Base-by-base conservation (phyloP, 2,113 vertebrate genomes). In the Poecilia latipinna region DNA sequence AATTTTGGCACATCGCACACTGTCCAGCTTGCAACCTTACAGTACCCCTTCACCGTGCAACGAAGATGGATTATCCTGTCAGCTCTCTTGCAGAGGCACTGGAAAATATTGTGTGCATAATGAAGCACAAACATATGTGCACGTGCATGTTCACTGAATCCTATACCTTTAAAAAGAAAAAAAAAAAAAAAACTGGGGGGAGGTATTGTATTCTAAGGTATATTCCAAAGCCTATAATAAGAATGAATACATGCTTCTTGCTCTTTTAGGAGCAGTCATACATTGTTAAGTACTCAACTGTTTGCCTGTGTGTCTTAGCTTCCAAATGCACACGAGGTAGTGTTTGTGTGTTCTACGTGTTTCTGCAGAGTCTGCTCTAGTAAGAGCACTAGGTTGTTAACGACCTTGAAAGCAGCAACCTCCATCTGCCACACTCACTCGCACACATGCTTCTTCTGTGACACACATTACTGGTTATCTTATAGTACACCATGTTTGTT, bases 51-150 rank as follows among this genome's bases (percentile, higher is more conserved):
- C 68, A 81, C 70, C 68, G 61, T 71, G 13, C 82, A 88, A 85
- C 86, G 77, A 77, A 90, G 85, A 90, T 84, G 74, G 82, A 92
- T 92, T 82, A 84, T 82, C 79, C 78, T 86, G 89, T 90, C 88
- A 85, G 79, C 61, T 39, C 57, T 67, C 42, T 71, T 42, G 63
- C 83, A 70, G 68, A 74, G 69, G 77, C 68, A 73, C 69, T 78
- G 70, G 74, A 72, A 65, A 76, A 35, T 60, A 77, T 72, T 68
- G 29, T 74, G 42, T 77, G 28, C 67, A 39, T 51, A 32, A 22
- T 19, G 63, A 72, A 61, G 48, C 48, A 37, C 62, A 60, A 51
- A 28, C n/a, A 6, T 70, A 44, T 10, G 39, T 29, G 65, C 24
- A 61, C 48, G 33, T 32, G 62, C 4, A 61, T 15, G 44, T 54